Percentiles rank a stretch among this genome's conserved stretches.
Conservation (phyloP, 2,888 invertebrate species). For the Smittia aterrima region DNA sequence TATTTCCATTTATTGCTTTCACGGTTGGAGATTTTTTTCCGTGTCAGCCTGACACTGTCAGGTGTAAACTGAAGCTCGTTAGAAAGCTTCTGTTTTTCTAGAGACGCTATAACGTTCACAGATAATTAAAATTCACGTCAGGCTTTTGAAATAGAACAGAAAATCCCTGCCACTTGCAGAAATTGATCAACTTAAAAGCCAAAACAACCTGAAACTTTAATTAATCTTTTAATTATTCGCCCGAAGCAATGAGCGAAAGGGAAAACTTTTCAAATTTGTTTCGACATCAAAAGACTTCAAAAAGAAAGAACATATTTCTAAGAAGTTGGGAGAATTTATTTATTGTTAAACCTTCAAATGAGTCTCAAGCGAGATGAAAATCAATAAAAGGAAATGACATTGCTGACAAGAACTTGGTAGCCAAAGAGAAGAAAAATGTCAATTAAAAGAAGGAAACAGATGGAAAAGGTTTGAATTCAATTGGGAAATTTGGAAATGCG, state of each 20-base stretch:
- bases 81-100: too few relatives aligned
- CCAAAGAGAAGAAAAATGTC: neutral
- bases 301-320: neutral
- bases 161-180: too few relatives aligned
- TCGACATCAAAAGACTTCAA: neutral
- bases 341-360: neutral
- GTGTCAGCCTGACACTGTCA: too few relatives aligned
- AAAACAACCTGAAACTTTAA: neutral
- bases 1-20: too few relatives aligned
- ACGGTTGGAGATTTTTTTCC: too few relatives aligned
- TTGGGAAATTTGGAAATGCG: neutral
- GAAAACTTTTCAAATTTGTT: neutral
- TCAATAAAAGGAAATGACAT: conserved; percentile 17
- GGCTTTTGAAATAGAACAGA: too few relatives aligned
- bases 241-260: neutral
- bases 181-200: neutral
- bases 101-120: too few relatives aligned
- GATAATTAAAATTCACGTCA: too few relatives aligned
- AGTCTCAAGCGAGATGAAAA: conserved; percentile 3
- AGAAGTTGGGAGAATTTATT: neutral
- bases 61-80: too few relatives aligned
- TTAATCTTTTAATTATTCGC: conserved; percentile 8
- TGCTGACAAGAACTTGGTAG: neutral
- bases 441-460: neutral
- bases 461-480: neutral